These are phyloP conservation scores for Porites evermanni DNA, from an alignment of 92 coral and sea anemone species.

Conservation along the genomic window DNA sequence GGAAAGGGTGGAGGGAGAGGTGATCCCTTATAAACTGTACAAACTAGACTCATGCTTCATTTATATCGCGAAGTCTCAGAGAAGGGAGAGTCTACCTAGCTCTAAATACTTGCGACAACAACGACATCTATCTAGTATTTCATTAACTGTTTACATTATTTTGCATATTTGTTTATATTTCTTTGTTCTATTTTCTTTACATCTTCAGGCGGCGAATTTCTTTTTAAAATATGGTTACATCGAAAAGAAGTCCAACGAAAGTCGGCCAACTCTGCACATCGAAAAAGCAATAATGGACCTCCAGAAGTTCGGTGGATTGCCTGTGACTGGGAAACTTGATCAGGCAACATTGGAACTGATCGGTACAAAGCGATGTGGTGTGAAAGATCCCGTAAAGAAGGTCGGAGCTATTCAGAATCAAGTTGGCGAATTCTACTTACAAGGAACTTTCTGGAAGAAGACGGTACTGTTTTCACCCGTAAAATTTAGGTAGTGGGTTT, in stretches of 20 bases:
- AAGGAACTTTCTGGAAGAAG: slow-evolving; percentile 83
- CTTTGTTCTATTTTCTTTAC: too few species aligned
- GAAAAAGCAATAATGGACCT: slow-evolving; percentile 48
- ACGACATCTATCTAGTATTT: too few species aligned
- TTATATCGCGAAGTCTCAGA: too few species aligned
- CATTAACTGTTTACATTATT: too few species aligned
- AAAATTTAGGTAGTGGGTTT: too few species aligned
- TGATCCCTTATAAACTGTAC: too few species aligned
- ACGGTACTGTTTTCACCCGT: slow-evolving; percentile 48
- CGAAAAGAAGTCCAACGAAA: not conserved
- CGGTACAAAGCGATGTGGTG: slow-evolving; percentile 39
- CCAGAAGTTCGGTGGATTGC: slow-evolving; percentile 46
- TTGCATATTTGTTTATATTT: too few species aligned
- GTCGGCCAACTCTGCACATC: not conserved
- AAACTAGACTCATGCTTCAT: too few species aligned
- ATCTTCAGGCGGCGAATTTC: not conserved
- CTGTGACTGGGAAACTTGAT: slow-evolving; percentile 53
- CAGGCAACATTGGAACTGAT: slow-evolving; percentile 40
- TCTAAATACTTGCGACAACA: too few species aligned
- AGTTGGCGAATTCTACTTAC: slow-evolving; percentile 52
- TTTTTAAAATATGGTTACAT: not conserved
- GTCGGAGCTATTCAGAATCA: not conserved
- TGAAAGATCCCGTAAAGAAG: slow-evolving; percentile 24
- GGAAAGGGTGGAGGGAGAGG: too few species aligned
- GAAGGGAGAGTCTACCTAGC: too few species aligned